Percentiles rank a stretch among this genome's conserved stretches.
phyloP scores from a whole-genome alignment of 2,888 invertebrate genomes.

The Brenthis hecate region DNA sequence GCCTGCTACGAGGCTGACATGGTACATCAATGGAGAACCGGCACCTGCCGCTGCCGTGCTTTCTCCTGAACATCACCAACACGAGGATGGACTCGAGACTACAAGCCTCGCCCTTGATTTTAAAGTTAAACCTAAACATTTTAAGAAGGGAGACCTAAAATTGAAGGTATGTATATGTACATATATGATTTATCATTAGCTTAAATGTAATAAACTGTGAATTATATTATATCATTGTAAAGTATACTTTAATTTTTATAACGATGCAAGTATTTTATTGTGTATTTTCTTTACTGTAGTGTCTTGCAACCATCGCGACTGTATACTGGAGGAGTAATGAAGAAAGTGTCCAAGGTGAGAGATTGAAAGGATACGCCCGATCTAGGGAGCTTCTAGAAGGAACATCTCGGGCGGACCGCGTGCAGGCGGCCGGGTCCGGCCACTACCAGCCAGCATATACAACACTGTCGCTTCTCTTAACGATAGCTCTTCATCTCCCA shows the following conservation, averaged over 20 bases:
- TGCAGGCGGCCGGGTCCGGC: constrained; percentile 84
- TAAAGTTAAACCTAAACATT: constrained; percentile 90
- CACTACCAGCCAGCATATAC: constrained; percentile 49
- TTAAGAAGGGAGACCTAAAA: constrained; percentile 92
- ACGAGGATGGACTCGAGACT: constrained; percentile 87
- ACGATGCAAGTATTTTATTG: background rate
- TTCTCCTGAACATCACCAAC: constrained; percentile 74
- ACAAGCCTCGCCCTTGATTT: constrained; percentile 90
- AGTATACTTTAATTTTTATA: background rate
- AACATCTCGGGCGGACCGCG: constrained; percentile 87
- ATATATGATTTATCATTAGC: too few relatives aligned
- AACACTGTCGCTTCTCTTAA: constrained; percentile 41
- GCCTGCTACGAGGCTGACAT: constrained; percentile 91
- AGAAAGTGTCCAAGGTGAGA: constrained; percentile 91
- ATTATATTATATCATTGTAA: too few relatives aligned
- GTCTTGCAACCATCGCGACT: constrained; percentile 92
- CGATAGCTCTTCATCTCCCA: constrained; percentile 20
- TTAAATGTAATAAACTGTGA: background rate
- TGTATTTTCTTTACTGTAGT: constrained; percentile 68
- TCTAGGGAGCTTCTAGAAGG: constrained; percentile 88
- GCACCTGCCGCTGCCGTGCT: constrained; percentile 79
- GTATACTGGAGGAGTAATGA: constrained; percentile 94
- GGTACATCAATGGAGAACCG: constrained; percentile 94
- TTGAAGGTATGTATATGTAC: constrained; percentile 84
- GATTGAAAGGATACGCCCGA: constrained; percentile 89